These are phyloP conservation scores for Lanius collurio DNA, from an alignment of 2,113 vertebrate species.

Conservation along the genomic window DNA sequence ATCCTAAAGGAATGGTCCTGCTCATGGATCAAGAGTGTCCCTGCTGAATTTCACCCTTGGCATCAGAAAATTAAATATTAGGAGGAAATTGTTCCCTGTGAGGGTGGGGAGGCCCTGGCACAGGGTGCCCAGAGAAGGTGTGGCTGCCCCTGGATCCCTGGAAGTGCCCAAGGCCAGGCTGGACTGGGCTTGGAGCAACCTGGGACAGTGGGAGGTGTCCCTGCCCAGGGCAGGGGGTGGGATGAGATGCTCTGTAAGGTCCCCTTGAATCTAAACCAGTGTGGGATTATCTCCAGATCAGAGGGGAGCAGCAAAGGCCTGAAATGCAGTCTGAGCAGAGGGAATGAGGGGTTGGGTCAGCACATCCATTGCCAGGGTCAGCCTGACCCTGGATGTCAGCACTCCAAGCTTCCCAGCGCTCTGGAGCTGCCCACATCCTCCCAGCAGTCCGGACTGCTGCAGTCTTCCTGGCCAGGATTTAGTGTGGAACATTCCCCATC, in stretches of 20 bases:
- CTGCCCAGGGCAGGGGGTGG: not conserved
- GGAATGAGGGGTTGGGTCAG: not conserved
- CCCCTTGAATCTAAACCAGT: not conserved
- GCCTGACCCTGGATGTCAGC: not conserved
- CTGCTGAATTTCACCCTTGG: not conserved
- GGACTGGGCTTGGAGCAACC: accelerated
- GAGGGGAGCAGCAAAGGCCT: not conserved
- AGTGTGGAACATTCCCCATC: not conserved
- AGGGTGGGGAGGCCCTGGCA: not conserved
- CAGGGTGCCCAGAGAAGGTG: not conserved
- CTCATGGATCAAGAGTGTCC: not conserved
- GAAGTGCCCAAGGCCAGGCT: not conserved
- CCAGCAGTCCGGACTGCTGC: not conserved
- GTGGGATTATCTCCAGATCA: not conserved
- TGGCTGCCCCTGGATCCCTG: not conserved
- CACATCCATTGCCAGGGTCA: not conserved
- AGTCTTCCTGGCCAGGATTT: accelerated
- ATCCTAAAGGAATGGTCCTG: not conserved
- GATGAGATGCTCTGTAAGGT: not conserved
- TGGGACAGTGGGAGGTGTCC: accelerated
- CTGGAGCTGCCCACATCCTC: not conserved
- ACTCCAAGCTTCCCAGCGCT: not conserved
- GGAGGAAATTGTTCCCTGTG: not conserved
- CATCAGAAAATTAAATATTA: not conserved
- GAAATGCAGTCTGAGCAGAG: not conserved